Base-by-base conservation (phyloP, 2,113 vertebrate genomes). In the Mus pahari region DNA sequence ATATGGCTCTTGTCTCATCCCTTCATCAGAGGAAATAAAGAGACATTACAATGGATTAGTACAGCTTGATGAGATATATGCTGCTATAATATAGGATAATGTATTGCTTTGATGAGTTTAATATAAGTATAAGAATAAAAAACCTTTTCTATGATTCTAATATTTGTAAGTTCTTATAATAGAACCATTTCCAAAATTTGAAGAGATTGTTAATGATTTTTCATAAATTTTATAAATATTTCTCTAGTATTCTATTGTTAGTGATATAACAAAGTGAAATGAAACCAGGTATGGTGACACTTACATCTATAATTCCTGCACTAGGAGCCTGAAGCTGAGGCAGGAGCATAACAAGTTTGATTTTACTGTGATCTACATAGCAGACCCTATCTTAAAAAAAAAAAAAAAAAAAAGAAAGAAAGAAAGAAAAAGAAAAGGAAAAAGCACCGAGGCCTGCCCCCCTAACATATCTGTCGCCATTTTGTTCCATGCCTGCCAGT, bases 211-310 rank as follows among this genome's bases (percentile, higher is more conserved):
- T n/a, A 53, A 42, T 82, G 17, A 19, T 62, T 88, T 73, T 86
- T 89, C 39, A 74, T 48, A 89, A 60, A 71, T 58, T 89, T 94
- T n/a, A 33, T 50, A 66, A 77, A 82, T 90, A 86, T 60, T 64
- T 95, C 28, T 24, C 64, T 12, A 86, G 58, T 70, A 53, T 74
- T 48, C 20, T 75, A 60, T 83, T 89, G 12, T 74, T 92, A 74
- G 33, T 86, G n/a, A 26, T 94, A 26, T 53, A 86, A 94, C 13
- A 68, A 45, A 95, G 74, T 28, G 31, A 79, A 81, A 12, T 86
- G 12, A 81, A 73, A 17, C 10, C 70, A 58, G 26, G 26, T 3
- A 55, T 60, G 24, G 70, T 89, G 10, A 71, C 9, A 71, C 9
- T 28, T 17, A 45, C 20, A 20, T 58, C n/a, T 74, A 42, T 74